phyloP scores from a whole-genome alignment of 2,113 vertebrate genomes.

The Gobiocypris rarus region DNA sequence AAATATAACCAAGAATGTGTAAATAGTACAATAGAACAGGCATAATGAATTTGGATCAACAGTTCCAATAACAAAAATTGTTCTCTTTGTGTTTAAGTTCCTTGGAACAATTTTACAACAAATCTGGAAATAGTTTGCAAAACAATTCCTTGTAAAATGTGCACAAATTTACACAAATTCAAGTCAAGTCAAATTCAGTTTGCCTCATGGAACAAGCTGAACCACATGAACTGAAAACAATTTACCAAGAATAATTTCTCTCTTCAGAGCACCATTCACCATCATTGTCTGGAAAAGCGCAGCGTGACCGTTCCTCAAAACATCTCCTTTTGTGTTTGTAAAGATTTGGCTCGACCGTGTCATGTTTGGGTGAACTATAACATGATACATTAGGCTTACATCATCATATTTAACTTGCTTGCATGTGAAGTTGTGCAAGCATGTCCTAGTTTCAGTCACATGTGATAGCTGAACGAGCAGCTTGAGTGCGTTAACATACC shows the following conservation, averaged over 20 bases:
- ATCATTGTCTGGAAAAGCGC: not conserved
- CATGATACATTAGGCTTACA: not conserved
- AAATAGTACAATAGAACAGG: too few relatives aligned
- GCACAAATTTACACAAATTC: too few relatives aligned
- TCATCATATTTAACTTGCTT: not conserved
- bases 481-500: slow-evolving; percentile 24
- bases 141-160: not conserved
- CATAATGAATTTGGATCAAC: too few relatives aligned
- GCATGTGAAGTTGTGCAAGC: not conserved
- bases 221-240: not conserved
- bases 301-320: not conserved
- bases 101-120: not conserved
- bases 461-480: not conserved
- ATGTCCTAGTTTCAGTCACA: slow-evolving; percentile 11
- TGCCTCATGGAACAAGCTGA: too few relatives aligned
- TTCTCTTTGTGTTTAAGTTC: too few relatives aligned
- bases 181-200: too few relatives aligned
- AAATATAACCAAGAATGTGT: too few relatives aligned
- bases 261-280: not conserved
- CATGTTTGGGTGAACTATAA: not conserved
- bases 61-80: too few relatives aligned
- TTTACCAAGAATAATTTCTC: not conserved
- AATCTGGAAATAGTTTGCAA: not conserved
- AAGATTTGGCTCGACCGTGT: not conserved
- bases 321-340: not conserved